phyloP scores from a whole-genome alignment of 2,888 invertebrate species.

The Megamerina dolium region DNA sequence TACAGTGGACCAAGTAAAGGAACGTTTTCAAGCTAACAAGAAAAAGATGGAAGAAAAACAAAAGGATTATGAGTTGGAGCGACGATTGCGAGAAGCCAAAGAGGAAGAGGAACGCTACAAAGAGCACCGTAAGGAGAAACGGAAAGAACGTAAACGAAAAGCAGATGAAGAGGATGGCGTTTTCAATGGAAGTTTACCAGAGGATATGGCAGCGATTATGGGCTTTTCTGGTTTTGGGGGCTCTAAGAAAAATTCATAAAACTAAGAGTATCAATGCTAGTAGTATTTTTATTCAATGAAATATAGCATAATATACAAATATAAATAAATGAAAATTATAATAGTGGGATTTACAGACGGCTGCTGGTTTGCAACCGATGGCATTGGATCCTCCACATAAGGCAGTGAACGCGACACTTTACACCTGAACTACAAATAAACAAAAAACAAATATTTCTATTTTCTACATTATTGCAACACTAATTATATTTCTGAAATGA shows the following conservation, averaged over 20 bases:
- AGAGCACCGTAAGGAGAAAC: conserved; percentile 78
- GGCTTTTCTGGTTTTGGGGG: conserved; percentile 91
- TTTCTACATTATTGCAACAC: too few species aligned
- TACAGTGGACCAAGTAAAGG: conserved; percentile 86
- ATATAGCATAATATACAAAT: conserved; percentile 18
- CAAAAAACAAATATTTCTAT: neutral
- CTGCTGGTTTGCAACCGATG: conserved; percentile 14
- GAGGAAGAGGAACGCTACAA: conserved; percentile 95
- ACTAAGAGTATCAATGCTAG: neutral
- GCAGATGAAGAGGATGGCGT: conserved; percentile 58
- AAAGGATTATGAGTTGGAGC: conserved; percentile 91
- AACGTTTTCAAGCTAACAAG: conserved; percentile 87
- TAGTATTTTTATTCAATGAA: conserved; percentile 17
- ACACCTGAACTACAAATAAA: conserved; percentile 26
- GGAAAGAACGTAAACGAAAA: conserved; percentile 83
- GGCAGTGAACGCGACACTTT: conserved; percentile 32
- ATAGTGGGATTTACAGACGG: conserved; percentile 4
- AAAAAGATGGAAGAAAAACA: conserved; percentile 91
- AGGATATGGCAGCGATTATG: conserved; percentile 85
- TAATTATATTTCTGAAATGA: conserved; percentile 10
- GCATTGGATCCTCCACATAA: conserved; percentile 38
- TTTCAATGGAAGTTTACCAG: conserved; percentile 54
- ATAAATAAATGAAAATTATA: too few species aligned
- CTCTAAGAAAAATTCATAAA: conserved; percentile 60
- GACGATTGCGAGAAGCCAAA: conserved; percentile 82